Conservation (phyloP, 2,888 invertebrate species). For the Drosophila rubida region DNA sequence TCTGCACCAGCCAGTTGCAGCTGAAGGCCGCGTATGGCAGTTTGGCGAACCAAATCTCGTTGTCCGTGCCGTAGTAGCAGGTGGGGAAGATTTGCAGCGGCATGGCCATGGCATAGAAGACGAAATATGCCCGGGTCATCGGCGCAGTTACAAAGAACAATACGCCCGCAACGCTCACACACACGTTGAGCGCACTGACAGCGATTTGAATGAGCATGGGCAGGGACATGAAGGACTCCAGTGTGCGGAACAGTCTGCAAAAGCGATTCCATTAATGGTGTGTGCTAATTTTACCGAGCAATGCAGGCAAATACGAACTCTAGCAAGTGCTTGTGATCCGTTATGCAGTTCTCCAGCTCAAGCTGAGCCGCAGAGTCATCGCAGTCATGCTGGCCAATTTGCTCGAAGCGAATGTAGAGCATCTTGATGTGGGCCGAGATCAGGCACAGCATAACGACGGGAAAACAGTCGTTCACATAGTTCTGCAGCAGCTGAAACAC, state of each 20-base stretch:
- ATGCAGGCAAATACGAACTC: slow-evolving; percentile 34
- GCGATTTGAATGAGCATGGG: slow-evolving; percentile 70
- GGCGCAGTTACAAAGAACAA: slow-evolving; percentile 62
- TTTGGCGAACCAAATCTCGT: slow-evolving; percentile 54
- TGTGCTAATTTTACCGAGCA: too few relatives aligned
- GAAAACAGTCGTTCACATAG: slow-evolving; percentile 68
- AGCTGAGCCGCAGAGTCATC: slow-evolving; percentile 11
- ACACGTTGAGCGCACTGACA: slow-evolving; percentile 58
- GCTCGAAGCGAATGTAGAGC: slow-evolving; percentile 58
- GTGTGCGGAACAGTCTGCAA: slow-evolving; percentile 49
- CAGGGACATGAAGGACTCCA: slow-evolving; percentile 68
- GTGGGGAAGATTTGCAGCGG: slow-evolving; percentile 67
- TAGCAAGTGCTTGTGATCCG: slow-evolving; percentile 66
- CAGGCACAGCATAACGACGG: slow-evolving; percentile 64
- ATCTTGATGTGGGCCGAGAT: slow-evolving; percentile 67
- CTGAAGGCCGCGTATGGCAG: slow-evolving; percentile 64
- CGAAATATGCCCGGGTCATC: slow-evolving; percentile 55
- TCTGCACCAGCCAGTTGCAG: slow-evolving; percentile 70
- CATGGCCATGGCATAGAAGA: slow-evolving; percentile 53
- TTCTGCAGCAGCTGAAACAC: slow-evolving; percentile 56
- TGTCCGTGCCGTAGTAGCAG: slow-evolving; percentile 72
- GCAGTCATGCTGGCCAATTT: slow-evolving; percentile 48
- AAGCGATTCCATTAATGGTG: background rate
- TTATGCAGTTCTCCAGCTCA: slow-evolving; percentile 65
- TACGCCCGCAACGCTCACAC: slow-evolving; percentile 55